A percentile compares a stretch with the other conserved stretches of the same genome.
phyloP scores from a whole-genome alignment of 2,797 vertebrate genomes.

The Epinephelus coioides region DNA sequence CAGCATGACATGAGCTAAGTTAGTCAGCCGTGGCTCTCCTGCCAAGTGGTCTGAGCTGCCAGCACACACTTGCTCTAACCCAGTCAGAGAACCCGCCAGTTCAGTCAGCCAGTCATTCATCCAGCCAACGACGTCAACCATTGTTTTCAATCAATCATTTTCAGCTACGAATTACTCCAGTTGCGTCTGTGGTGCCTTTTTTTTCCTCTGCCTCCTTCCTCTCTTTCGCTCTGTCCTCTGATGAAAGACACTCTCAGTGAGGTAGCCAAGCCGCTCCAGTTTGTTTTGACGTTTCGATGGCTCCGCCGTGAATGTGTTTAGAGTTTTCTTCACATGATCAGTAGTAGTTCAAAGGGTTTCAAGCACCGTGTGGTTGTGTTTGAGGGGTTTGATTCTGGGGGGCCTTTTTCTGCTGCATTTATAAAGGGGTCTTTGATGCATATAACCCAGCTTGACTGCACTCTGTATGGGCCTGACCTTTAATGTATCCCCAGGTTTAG shows the following conservation, averaged over 20 bases:
- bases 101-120: conserved; percentile 57
- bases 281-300: conserved; percentile 68
- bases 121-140: conserved; percentile 47
- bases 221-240: conserved; percentile 26
- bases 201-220: background rate
- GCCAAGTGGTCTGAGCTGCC: conserved; percentile 46
- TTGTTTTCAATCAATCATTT: conserved; percentile 69
- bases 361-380: conserved; percentile 26
- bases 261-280: conserved; percentile 59
- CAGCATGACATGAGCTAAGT: conserved; percentile 40
- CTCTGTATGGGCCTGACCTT: conserved; percentile 39
- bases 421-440: conserved; percentile 40
- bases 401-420: conserved; percentile 35
- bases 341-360: conserved; percentile 44
- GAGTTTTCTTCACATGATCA: conserved; percentile 57
- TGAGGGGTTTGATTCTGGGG: conserved; percentile 38
- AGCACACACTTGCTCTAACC: conserved; percentile 50
- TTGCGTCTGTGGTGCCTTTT: conserved; percentile 34
- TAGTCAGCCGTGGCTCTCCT: conserved; percentile 22
- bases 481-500: conserved; percentile 30
- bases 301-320: conserved; percentile 51
- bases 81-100: conserved; percentile 36
- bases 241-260: conserved; percentile 58
- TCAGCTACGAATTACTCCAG: conserved; percentile 48
- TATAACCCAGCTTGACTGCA: conserved; percentile 25